Conservation (phyloP, 2,888 invertebrate species). For the Hoplodrina ambigua region DNA sequence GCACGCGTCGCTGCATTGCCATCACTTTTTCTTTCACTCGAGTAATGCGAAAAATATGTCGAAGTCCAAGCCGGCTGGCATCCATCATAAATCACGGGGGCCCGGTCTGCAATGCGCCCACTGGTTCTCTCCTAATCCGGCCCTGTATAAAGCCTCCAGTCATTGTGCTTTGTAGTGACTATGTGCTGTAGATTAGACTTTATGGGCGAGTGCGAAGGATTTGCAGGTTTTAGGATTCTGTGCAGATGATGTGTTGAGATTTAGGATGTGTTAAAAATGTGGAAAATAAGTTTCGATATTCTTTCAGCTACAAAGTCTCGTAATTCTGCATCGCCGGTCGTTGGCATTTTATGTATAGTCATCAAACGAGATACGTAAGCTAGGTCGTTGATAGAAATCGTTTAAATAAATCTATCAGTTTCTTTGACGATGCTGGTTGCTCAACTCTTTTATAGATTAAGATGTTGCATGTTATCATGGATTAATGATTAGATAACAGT, state of each 20-base stretch:
- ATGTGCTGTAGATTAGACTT: slow-evolving; percentile 45
- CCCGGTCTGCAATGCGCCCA: slow-evolving; percentile 61
- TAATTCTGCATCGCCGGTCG: background rate
- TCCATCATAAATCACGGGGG: slow-evolving; percentile 76
- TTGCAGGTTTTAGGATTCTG: slow-evolving; percentile 22
- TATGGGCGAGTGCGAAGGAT: slow-evolving; percentile 28
- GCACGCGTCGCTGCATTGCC: slow-evolving; percentile 71
- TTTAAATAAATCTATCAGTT: no score
- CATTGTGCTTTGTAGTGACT: slow-evolving; percentile 55
- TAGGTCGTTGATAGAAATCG: no score
- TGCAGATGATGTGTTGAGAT: slow-evolving; percentile 14
- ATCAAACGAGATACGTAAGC: no score
- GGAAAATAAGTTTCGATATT: background rate
- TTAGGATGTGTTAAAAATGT: background rate
- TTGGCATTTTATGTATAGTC: background rate
- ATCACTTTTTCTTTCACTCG: slow-evolving; percentile 68
- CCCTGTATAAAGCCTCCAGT: slow-evolving; percentile 50
- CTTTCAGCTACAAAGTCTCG: background rate
- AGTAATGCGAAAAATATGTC: slow-evolving; percentile 82
- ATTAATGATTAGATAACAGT: no score
- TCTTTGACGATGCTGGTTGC: no score
- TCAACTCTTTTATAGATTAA: no score
- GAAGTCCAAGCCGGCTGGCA: slow-evolving; percentile 66
- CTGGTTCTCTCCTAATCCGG: slow-evolving; percentile 61
- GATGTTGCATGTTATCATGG: no score